Conservation (phyloP, 2,797 vertebrate genomes). For the Poecilia wingei region DNA sequence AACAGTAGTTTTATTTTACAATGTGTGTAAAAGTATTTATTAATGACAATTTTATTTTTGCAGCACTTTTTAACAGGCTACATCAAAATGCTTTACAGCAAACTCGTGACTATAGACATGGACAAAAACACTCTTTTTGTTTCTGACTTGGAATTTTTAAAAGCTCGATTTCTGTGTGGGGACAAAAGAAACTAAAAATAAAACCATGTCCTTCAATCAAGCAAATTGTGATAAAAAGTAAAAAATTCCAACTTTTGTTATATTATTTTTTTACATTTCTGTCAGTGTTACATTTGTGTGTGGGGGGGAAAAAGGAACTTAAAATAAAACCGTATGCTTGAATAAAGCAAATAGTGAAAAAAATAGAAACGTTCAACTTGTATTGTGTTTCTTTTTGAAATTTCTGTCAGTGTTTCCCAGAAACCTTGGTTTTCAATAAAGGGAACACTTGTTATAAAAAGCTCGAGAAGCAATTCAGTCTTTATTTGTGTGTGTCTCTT, state of each 20-base stretch:
- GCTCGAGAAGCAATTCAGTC: not conserved
- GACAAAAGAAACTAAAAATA: not conserved
- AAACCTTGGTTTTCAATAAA: not conserved
- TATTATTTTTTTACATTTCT: too few relatives aligned
- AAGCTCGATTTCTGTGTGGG: not conserved
- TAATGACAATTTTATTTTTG: not conserved
- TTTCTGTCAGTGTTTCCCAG: not conserved
- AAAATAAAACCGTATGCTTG: not conserved
- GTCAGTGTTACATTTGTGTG: not conserved
- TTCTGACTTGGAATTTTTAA: not conserved
- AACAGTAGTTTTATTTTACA: not conserved
- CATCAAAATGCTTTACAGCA: not conserved
- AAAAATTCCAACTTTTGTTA: not conserved
- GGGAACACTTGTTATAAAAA: not conserved
- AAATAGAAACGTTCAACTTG: not conserved
- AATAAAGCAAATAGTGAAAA: too few relatives aligned
- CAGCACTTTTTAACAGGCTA: not conserved
- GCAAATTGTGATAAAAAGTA: not conserved
- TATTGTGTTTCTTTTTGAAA: not conserved
- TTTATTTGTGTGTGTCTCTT: conserved; percentile 39
- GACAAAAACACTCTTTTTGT: not conserved
- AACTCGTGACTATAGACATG: not conserved
- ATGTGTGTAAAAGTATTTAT: not conserved
- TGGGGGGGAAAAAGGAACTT: not conserved
- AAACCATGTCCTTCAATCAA: not conserved